phyloP scores from a whole-genome alignment of 2,888 invertebrate genomes.

The Electrophaes corylata region DNA sequence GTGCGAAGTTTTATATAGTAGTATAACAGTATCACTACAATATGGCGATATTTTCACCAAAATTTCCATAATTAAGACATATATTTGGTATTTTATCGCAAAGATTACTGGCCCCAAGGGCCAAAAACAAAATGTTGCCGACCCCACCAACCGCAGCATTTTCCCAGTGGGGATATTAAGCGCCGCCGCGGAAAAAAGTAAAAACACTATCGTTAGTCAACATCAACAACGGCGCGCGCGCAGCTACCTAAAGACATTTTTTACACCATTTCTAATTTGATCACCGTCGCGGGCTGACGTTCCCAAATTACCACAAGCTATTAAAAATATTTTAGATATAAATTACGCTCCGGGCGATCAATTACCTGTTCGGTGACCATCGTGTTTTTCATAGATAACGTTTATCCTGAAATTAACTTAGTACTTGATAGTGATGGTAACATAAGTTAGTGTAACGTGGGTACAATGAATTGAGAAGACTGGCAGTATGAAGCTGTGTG shows the following conservation, averaged over 20 bases:
- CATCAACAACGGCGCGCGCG: slow-evolving; percentile 66
- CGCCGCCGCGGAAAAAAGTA: slow-evolving; percentile 79
- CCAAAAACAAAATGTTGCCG: slow-evolving; percentile 49
- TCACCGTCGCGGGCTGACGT: slow-evolving; percentile 61
- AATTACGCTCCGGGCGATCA: not conserved
- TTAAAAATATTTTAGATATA: not conserved
- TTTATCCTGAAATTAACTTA: not conserved
- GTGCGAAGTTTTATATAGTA: no score
- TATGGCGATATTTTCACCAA: no score
- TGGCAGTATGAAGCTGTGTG: slow-evolving; percentile 45
- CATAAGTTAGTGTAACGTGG: slow-evolving; percentile 23
- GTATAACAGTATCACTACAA: no score
- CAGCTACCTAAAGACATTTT: slow-evolving; percentile 57
- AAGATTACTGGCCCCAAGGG: no score
- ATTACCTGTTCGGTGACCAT: not conserved
- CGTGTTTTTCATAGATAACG: slow-evolving; percentile 5
- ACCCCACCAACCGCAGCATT: slow-evolving; percentile 57
- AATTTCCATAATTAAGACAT: no score
- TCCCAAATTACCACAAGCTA: slow-evolving; percentile 33
- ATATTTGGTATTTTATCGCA: no score
- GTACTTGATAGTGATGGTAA: slow-evolving; percentile 30
- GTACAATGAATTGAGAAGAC: slow-evolving; percentile 26
- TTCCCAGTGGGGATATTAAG: slow-evolving; percentile 77
- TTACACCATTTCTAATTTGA: slow-evolving; percentile 75
- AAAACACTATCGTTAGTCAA: slow-evolving; percentile 77